Base-by-base conservation (phyloP, 53 echinoderm and acorn worm genomes). In the Paelopatides confundens region DNA sequence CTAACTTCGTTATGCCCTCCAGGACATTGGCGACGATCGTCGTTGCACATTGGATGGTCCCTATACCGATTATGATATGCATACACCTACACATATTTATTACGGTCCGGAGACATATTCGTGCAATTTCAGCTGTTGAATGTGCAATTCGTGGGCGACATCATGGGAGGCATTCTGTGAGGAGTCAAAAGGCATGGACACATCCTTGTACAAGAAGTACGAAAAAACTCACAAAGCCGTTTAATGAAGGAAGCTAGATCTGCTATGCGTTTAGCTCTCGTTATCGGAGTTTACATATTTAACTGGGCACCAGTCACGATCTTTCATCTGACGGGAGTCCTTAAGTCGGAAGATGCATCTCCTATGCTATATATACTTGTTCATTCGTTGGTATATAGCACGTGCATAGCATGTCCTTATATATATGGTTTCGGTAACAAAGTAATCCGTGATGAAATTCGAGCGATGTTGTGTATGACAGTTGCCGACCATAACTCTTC, bases 181-280 rank as follows among this genome's bases (percentile, higher is more conserved):
- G n/a, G n/a, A n/a, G n/a, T n/a, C n/a, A n/a, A n/a, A n/a, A n/a
- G n/a, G n/a, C n/a, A n/a, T n/a, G n/a, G n/a, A n/a, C n/a, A n/a
- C n/a, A n/a, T n/a, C n/a, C n/a, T n/a, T n/a, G n/a, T n/a, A n/a
- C n/a, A n/a, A n/a, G n/a, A n/a, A n/a, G 43, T 43, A 10, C 3
- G 66, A 66, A 33, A 33, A 23, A 3, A 66, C 30, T 21, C 46
- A 15, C 28, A 53, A 4, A 32, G 31, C 1, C 84, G 84, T 3
- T 18, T 83, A 26, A n/a, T 83, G 40, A 29, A 65, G 23, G 84
- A 83, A 26, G 84, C 84, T 0, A 83, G 37, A 66, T 66, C 66
- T 23, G 66, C 66, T 14, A 14, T 66, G 30, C 66, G 66, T 27
- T 27, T 66, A 3, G n/a, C 27, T 7, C 4, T 66, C 31, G 66